Evolutionary conservation across 2,113 vertebrate species (phyloP).

Genomic region (Nibea coibor): DNA sequence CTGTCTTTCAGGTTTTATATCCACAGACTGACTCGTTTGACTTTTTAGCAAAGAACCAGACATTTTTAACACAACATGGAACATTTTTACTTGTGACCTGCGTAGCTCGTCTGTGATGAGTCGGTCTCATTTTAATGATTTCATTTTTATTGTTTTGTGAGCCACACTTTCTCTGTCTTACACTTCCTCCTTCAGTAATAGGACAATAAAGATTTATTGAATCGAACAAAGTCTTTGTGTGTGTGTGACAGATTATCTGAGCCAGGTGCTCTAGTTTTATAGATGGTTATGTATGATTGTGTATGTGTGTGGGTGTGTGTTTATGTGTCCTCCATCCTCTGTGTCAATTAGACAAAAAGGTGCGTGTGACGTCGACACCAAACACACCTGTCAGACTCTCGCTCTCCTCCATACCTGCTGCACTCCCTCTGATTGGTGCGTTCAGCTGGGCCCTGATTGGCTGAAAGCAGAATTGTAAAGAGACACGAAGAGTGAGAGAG

Average conservation of each 20-base stretch:
- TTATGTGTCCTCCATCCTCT: slow-evolving; percentile 22
- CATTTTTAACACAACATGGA: too few relatives aligned
- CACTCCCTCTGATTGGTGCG: slow-evolving; percentile 38
- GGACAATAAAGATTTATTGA: slow-evolving; percentile 39
- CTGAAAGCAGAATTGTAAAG: slow-evolving; percentile 13
- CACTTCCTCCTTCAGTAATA: background rate
- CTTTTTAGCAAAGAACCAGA: background rate
- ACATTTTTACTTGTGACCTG: too few relatives aligned
- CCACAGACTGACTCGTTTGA: background rate
- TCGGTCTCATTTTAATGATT: background rate
- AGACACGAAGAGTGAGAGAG: background rate
- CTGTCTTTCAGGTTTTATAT: background rate
- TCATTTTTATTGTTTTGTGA: background rate
- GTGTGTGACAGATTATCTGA: slow-evolving; percentile 6
- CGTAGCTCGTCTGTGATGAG: background rate
- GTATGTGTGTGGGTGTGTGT: slow-evolving; percentile 2
- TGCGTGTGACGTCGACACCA: slow-evolving; percentile 25
- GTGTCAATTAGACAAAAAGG: slow-evolving; percentile 35
- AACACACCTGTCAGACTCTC: slow-evolving; percentile 56
- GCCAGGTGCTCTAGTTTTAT: slow-evolving; percentile 23
- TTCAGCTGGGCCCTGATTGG: slow-evolving; percentile 49
- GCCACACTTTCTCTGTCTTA: background rate
- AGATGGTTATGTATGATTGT: background rate
- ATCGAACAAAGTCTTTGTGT: slow-evolving; percentile 4
- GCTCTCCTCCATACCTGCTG: slow-evolving; percentile 43